These are phyloP conservation scores for Atta texana DNA, from an alignment of 1,140 invertebrate genomes.

Conservation along the genomic window DNA sequence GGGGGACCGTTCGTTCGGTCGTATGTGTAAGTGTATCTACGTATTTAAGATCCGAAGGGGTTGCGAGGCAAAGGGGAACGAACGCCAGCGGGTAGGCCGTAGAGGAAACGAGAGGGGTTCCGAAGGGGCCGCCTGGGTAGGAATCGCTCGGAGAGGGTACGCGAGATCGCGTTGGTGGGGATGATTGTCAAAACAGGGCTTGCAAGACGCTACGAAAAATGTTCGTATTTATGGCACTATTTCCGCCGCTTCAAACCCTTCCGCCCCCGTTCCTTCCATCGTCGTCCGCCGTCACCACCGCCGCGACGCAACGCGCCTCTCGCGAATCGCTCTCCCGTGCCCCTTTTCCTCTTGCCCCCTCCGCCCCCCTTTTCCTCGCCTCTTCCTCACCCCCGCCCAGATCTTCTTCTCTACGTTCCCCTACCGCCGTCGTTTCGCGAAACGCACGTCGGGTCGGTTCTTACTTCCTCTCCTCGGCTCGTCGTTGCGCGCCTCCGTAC, in stretches of 20 bases:
- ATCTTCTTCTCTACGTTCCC: no score
- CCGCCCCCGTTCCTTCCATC: slow-evolving; percentile 13
- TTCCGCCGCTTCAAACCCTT: slow-evolving; percentile 79
- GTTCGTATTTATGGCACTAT: slow-evolving; percentile 85
- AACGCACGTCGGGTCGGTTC: no score
- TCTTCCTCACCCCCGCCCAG: no score
- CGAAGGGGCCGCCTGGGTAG: slow-evolving; percentile 35
- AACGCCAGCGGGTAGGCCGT: slow-evolving; percentile 36
- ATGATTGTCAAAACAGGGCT: slow-evolving; percentile 84
- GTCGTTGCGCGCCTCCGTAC: no score
- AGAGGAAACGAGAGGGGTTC: slow-evolving; percentile 33
- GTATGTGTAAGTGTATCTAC: slow-evolving; percentile 57
- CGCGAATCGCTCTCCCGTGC: slow-evolving; percentile 60
- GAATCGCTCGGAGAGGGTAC: slow-evolving; percentile 62
- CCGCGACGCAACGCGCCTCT: slow-evolving; percentile 34
- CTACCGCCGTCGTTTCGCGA: no score
- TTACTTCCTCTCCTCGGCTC: no score
- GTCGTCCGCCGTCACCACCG: slow-evolving; percentile 44
- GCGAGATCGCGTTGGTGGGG: slow-evolving; percentile 62
- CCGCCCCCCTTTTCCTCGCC: no score
- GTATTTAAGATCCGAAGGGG: slow-evolving; percentile 70
- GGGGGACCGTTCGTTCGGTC: slow-evolving; percentile 35
- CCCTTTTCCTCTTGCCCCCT: slow-evolving; percentile 56
- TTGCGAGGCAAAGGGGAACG: slow-evolving; percentile 25
- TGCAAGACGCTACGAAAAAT: slow-evolving; percentile 82